A percentile compares a stretch with the other conserved stretches of the same genome.
Evolutionary conservation across 2,113 vertebrate species (phyloP).

Genomic region (Camelus dromedarius): DNA sequence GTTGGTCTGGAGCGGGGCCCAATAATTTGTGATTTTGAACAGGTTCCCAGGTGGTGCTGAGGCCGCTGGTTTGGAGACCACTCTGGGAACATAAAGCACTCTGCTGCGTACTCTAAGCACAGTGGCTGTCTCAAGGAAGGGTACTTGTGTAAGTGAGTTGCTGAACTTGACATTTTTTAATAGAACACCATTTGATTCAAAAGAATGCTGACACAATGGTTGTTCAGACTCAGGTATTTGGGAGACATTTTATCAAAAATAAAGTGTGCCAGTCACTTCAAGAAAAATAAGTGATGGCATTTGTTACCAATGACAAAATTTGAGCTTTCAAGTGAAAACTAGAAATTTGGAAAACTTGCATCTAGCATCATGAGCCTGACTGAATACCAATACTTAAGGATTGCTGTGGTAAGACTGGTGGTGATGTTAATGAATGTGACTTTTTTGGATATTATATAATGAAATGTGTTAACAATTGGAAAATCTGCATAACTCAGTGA

Average conservation of each 20-base stretch:
- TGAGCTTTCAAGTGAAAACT: conserved; percentile 36
- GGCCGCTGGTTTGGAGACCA: background rate
- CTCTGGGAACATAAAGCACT: background rate
- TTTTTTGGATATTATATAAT: background rate
- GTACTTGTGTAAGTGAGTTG: background rate
- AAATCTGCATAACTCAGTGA: background rate
- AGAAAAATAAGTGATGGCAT: conserved; percentile 10
- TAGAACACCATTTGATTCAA: conserved; percentile 34
- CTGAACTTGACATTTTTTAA: conserved; percentile 1
- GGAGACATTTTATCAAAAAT: conserved; percentile 28
- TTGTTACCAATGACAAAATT: conserved; percentile 33
- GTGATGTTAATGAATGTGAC: background rate
- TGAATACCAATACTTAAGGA: background rate
- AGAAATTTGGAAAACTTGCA: conserved; percentile 23
- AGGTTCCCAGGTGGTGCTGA: background rate
- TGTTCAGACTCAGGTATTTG: conserved; percentile 11
- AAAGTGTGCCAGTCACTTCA: background rate
- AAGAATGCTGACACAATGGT: background rate
- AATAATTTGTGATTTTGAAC: background rate
- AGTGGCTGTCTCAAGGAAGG: background rate
- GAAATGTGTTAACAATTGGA: background rate
- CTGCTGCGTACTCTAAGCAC: too few relatives aligned
- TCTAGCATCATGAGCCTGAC: background rate
- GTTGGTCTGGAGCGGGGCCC: background rate
- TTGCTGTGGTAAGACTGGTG: conserved; percentile 9